Base-by-base conservation (phyloP, 2,888 invertebrate genomes). In the Synanthedon myopaeformis region DNA sequence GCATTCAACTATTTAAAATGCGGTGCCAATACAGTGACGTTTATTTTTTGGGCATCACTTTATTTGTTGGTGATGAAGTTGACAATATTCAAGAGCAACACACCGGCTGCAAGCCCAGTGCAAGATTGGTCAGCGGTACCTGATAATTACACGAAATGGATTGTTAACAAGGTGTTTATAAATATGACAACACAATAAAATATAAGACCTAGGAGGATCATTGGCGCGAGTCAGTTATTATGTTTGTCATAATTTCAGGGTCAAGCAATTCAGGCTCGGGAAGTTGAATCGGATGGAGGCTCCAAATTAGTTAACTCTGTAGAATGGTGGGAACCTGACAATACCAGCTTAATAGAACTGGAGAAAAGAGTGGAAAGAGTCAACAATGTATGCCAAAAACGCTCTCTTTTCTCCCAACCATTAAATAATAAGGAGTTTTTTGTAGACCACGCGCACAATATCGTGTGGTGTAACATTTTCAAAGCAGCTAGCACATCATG, bases 401-500 rank as follows among this genome's bases (percentile, higher is more conserved):
- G 82, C 54, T 64, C 65, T 35, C 64, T 84, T 3, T 53, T 64
- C 10, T 62, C 63, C 11, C 69, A 88, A 69, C 66, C 79, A 62
- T 90, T 93, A 59, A 93, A 93, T 70, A 91, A 90, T 60, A 92
- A 92, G 88, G 93, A 93, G 73, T 93, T 93, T 74, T 92, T 93
- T 69, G 90, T 93, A 57, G 92, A 91, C 82, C 69, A 91, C 84
- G 70, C 66, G 54, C 91, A 93, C 63, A 91, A 90, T 65, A 79
- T 93, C 50, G 91, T 92, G 51, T 93, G 93, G 93, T 93, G 93
- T 69, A 93, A 92, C 70, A 90, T 93, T 60, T 93, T 93, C 69
- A 93, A 93, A 82, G 92, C 92, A 42, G 92, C 92, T 23, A 93
- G 93, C 63, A 93, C 93, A n/a, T 92, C 91, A 8, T 94, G 93